Percentiles rank a stretch among this genome's conserved stretches.
Evolutionary conservation across 2,113 vertebrate species (phyloP).

Genomic region (Daubentonia madagascariensis): DNA sequence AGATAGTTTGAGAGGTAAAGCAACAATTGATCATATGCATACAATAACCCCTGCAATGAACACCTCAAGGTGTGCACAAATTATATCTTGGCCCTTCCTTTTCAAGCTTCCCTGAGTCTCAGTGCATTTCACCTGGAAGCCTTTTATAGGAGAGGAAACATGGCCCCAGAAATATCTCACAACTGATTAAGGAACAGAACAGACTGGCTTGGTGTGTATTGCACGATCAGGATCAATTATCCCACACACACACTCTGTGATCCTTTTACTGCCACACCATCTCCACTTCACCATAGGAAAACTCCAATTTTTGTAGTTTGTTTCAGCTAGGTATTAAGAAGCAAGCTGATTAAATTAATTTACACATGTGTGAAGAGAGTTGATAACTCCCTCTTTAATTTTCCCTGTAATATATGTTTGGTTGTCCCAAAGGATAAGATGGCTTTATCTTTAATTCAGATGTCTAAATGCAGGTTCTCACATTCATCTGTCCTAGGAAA

Average conservation of each 20-base stretch:
- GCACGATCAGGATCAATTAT: neutral
- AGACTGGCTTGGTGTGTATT: neutral
- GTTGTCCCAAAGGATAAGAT: constrained; percentile 7
- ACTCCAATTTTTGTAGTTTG: neutral
- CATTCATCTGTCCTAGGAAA: constrained; percentile 36
- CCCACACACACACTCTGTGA: neutral
- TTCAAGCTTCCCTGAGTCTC: neutral
- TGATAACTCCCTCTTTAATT: constrained; percentile 26
- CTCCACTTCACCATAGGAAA: neutral
- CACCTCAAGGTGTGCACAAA: neutral
- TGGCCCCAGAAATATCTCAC: neutral
- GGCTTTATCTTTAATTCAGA: neutral
- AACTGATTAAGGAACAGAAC: constrained; percentile 30
- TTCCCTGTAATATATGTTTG: neutral
- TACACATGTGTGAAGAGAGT: neutral
- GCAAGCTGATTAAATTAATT: constrained; percentile 27
- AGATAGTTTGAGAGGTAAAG: neutral
- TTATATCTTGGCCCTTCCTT: constrained; percentile 10
- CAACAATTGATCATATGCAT: neutral
- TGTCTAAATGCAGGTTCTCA: neutral
- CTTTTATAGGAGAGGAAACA: neutral
- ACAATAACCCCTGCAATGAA: neutral
- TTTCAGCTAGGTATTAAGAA: constrained; percentile 21
- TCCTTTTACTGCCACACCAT: neutral
- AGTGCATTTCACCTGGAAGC: neutral